Base-by-base conservation (phyloP, 2,888 invertebrate species). In the Phorcus lineatus region DNA sequence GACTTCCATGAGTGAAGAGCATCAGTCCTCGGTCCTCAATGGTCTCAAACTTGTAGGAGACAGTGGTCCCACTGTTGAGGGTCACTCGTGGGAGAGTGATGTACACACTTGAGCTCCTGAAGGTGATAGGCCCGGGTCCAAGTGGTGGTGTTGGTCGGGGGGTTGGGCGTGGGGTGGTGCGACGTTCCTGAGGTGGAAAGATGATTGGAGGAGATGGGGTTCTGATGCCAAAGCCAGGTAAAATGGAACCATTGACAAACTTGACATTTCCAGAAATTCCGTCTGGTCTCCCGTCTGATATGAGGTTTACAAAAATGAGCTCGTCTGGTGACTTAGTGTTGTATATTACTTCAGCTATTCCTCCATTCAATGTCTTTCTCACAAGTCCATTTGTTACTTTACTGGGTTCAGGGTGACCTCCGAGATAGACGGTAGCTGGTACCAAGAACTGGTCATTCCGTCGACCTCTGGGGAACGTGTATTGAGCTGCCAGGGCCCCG, bases 21-120 rank as follows among this genome's bases (percentile, higher is more conserved):
- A 93, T 79, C 13, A 93, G 76, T 31, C 90, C 92, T 53, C 28
- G 88, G 87, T 75, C 90, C 85, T 83, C 81, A 9, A 89, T 82
- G 0, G 92, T 92, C 40, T 86, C 84, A 87, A 93, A 92, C 62
- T 88, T 86, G 84, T 91, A 90, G 36, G 86, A 84, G 9, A 92
- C 80, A 2, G 82, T 82, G 24, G 89, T 86, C 2, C 86, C 87
- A 47, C 55, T 19, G 40, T 47, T 81, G 47, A 83, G 19, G 9
- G 57, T 31, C 54, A 84, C 77, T 22, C 55, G 0, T 17, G 79
- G 77, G 24, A 80, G 66, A n/a, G 66, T 28, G 53, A 57, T 57
- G 57, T 57, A 74, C 7, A 70, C 74, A n/a, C 53, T 74, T 36
- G 55, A 57, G 16, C 36, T 36, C 53, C 77, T 82, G 80, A 86